Evolutionary conservation across 2,888 invertebrate species (phyloP).

Genomic region (Rhagophthalmus giganteus): DNA sequence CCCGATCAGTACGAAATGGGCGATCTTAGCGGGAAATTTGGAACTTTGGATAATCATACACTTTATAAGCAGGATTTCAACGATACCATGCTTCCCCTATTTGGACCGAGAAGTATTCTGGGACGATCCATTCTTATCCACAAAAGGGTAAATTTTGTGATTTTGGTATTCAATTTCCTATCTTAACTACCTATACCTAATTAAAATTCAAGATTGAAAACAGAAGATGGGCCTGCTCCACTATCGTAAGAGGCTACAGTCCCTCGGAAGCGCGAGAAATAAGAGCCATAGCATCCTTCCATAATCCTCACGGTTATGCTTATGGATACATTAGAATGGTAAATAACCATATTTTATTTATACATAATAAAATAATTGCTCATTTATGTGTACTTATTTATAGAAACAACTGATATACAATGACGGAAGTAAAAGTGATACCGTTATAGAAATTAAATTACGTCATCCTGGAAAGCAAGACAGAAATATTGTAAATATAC

Average conservation of each 20-base stretch:
- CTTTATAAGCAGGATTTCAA: slow-evolving; percentile 66
- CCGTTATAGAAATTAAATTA: slow-evolving; percentile 85
- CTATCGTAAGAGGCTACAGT: slow-evolving; percentile 83
- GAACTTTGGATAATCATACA: slow-evolving; percentile 68
- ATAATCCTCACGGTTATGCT: slow-evolving; percentile 84
- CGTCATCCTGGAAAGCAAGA: slow-evolving; percentile 86
- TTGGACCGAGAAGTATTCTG: slow-evolving; percentile 78
- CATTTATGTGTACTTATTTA: slow-evolving; percentile 38
- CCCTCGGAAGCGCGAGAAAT: slow-evolving; percentile 85
- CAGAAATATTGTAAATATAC: slow-evolving; percentile 69
- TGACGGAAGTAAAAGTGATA: slow-evolving; percentile 86
- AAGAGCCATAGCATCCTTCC: slow-evolving; percentile 87
- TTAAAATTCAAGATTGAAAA: slow-evolving; percentile 54
- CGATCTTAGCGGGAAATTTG: slow-evolving; percentile 85
- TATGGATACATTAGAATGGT: slow-evolving; percentile 85
- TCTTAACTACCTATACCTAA: too few relatives aligned
- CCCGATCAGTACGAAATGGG: slow-evolving; percentile 87
- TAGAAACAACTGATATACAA: slow-evolving; percentile 84
- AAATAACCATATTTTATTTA: slow-evolving; percentile 28
- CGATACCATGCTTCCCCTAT: slow-evolving; percentile 80
- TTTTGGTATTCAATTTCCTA: too few relatives aligned
- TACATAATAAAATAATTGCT: not conserved
- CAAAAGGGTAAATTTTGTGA: slow-evolving; percentile 70
- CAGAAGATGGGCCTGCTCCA: slow-evolving; percentile 82
- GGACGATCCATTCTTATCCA: slow-evolving; percentile 87